phyloP scores from a whole-genome alignment of 1,140 invertebrate species.

The Lordiphosa clarofinis region DNA sequence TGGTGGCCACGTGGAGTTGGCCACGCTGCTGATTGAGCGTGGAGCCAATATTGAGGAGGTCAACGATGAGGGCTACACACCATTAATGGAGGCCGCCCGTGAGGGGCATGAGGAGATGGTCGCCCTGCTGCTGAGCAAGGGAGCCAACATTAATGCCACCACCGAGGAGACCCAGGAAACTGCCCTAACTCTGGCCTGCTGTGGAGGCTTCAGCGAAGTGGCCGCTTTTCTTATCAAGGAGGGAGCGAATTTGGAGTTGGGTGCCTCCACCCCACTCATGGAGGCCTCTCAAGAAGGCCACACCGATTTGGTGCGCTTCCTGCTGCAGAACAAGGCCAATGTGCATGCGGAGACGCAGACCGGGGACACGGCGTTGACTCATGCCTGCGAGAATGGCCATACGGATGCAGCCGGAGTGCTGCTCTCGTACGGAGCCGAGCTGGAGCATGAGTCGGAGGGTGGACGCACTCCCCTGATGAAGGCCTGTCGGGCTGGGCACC shows the following conservation, averaged over 20 bases:
- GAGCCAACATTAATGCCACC: slow-evolving; percentile 98
- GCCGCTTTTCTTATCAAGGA: slow-evolving; percentile 97
- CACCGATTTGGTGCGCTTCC: slow-evolving; percentile 93
- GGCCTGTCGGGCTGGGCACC: slow-evolving; percentile 98
- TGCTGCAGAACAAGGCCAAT: slow-evolving; percentile 91
- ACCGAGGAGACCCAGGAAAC: slow-evolving; percentile 99
- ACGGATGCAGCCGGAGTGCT: slow-evolving; percentile 95
- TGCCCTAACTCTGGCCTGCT: slow-evolving; percentile 97
- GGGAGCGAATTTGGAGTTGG: slow-evolving; percentile 96
- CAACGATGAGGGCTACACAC: slow-evolving; percentile 99
- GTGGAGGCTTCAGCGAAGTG: slow-evolving; percentile 98
- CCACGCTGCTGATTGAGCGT: slow-evolving; percentile 95
- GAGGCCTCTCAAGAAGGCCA: slow-evolving; percentile 99
- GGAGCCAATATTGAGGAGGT: slow-evolving; percentile 99
- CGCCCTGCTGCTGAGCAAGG: slow-evolving; percentile 93
- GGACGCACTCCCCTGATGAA: slow-evolving; percentile 98
- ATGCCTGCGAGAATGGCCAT: slow-evolving; percentile 98
- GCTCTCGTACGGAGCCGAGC: slow-evolving; percentile 92
- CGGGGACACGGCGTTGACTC: slow-evolving; percentile 97
- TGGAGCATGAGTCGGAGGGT: slow-evolving; percentile 97
- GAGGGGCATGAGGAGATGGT: slow-evolving; percentile 99
- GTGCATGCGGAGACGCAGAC: slow-evolving; percentile 96
- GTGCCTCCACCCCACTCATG: slow-evolving; percentile 98
- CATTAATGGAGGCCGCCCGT: slow-evolving; percentile 98
- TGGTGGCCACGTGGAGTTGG: slow-evolving; percentile 98